phyloP scores from a whole-genome alignment of 2,113 vertebrate genomes.

The Ammodytes marinus region DNA sequence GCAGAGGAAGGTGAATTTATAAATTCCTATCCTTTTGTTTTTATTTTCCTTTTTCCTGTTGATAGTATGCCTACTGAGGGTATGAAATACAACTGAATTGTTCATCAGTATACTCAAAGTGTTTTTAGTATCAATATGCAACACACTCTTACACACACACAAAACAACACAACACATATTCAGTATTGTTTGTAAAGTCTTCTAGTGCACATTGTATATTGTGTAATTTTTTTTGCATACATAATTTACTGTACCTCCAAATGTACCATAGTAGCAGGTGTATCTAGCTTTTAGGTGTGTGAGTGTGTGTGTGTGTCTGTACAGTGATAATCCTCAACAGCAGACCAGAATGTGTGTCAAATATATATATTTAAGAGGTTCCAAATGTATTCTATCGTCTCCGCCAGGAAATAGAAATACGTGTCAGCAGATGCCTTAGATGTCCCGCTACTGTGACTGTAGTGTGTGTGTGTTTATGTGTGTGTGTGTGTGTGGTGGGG shows the following conservation, averaged over 20 bases:
- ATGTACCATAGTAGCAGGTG: constrained; percentile 40
- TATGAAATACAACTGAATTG: neutral
- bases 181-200: constrained; percentile 31
- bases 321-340: constrained; percentile 5
- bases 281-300: constrained; percentile 10
- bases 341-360: constrained; percentile 25
- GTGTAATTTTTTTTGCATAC: neutral
- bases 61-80: neutral
- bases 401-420: constrained; percentile 11
- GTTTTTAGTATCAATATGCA: neutral
- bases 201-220: neutral
- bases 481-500: neutral
- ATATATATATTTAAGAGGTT: constrained; percentile 48
- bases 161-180: neutral
- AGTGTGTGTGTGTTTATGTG: neutral
- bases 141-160: neutral
- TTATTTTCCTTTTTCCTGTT: neutral
- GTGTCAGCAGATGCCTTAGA: constrained; percentile 61
- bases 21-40: neutral
- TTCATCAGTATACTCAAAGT: neutral
- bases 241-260: constrained; percentile 29
- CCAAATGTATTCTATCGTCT: neutral
- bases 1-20: neutral
- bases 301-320: neutral
- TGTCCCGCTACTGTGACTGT: constrained; percentile 29